These are phyloP conservation scores for Ferrisia virgata DNA, from an alignment of 2,888 invertebrate genomes.

Conservation along the genomic window DNA sequence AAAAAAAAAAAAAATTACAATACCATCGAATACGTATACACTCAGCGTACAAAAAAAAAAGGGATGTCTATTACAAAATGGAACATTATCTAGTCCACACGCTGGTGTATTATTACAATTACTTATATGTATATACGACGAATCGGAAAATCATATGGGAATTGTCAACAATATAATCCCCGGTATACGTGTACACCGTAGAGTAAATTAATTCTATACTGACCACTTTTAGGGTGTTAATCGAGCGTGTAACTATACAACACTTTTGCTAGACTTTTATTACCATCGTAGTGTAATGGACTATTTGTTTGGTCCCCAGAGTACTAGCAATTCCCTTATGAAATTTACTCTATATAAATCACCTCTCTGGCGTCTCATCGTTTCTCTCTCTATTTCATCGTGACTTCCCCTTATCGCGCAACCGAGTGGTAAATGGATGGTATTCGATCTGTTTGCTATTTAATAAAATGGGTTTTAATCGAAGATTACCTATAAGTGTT, in stretches of 20 bases:
- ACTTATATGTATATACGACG: neutral
- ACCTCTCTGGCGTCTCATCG: neutral
- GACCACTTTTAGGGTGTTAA: slow-evolving; percentile 44
- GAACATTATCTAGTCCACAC: too few species aligned
- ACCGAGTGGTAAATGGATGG: neutral
- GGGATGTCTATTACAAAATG: neutral
- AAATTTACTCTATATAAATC: slow-evolving; percentile 8
- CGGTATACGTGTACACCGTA: neutral
- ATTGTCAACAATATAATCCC: slow-evolving; percentile 39
- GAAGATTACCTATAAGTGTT: neutral
- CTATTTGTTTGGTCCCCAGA: neutral
- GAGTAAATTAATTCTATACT: slow-evolving; percentile 40
- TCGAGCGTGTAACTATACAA: slow-evolving; percentile 43
- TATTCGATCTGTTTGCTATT: neutral
- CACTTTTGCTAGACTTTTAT: slow-evolving; percentile 37
- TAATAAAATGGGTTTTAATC: neutral
- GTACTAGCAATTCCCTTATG: neutral
- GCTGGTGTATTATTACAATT: too few species aligned
- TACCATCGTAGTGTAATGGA: slow-evolving; percentile 26
- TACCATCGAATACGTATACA: too few species aligned
- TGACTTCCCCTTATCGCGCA: neutral
- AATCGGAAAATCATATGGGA: slow-evolving; percentile 37
- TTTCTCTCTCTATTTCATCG: neutral
- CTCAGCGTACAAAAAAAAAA: neutral
- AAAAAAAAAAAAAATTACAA: too few species aligned